These are phyloP conservation scores for Atta cephalotes DNA, from an alignment of 1,140 invertebrate genomes.

Conservation along the genomic window DNA sequence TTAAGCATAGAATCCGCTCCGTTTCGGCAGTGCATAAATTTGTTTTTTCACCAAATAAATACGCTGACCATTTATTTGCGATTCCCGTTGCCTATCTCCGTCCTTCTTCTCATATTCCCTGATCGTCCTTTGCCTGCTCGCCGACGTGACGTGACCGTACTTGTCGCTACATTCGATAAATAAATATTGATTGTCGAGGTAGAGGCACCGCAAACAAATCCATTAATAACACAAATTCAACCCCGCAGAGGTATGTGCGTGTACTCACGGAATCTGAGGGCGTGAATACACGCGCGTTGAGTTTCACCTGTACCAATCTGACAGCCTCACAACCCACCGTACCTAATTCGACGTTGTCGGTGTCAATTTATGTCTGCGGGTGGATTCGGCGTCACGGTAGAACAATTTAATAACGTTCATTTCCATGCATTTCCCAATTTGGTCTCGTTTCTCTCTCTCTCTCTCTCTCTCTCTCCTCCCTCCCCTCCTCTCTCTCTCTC, in stretches of 20 bases:
- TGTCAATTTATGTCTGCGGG: slow-evolving; percentile 79
- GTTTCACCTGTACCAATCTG: slow-evolving; percentile 38
- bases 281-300: slow-evolving; percentile 31
- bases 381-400: slow-evolving; percentile 74
- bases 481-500: too few species aligned
- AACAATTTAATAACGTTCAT: slow-evolving; percentile 80
- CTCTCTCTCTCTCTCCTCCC: not conserved
- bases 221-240: slow-evolving; percentile 83
- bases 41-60: slow-evolving; percentile 81
- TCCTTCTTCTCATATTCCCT: not conserved
- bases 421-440: slow-evolving; percentile 25
- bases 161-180: slow-evolving; percentile 54
- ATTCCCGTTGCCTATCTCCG: slow-evolving; percentile 22
- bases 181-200: slow-evolving; percentile 81
- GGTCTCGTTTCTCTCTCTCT: not conserved
- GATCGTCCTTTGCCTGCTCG: slow-evolving; percentile 5
- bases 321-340: not conserved
- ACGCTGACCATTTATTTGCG: slow-evolving; percentile 78
- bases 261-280: not conserved
- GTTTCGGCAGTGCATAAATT: slow-evolving; percentile 75
- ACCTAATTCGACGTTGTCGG: slow-evolving; percentile 68
- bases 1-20: slow-evolving; percentile 24
- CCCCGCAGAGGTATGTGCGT: slow-evolving; percentile 61
- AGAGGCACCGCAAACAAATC: slow-evolving; percentile 81
- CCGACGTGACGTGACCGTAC: slow-evolving; percentile 36